Evolutionary conservation across 2,797 vertebrate species (phyloP).

Genomic region (Schizothorax lantsangensis): DNA sequence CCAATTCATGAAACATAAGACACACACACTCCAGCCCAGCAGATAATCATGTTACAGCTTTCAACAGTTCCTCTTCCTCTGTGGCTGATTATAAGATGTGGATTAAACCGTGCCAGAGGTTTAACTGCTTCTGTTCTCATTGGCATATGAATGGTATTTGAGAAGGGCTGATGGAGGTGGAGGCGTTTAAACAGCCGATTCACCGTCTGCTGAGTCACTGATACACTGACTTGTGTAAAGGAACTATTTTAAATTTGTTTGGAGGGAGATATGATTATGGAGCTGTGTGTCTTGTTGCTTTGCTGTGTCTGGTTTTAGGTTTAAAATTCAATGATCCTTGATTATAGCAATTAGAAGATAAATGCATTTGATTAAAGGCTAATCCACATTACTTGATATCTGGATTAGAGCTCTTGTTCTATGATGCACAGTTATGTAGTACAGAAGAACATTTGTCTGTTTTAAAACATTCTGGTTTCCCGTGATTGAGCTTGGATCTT

Average conservation of each 20-base stretch:
- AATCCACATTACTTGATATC: background rate
- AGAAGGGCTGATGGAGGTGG: background rate
- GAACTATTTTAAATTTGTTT: background rate
- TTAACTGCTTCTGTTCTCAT: constrained; percentile 18
- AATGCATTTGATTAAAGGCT: background rate
- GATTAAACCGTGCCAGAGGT: constrained; percentile 26
- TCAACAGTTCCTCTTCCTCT: constrained; percentile 19
- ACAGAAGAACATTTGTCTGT: background rate
- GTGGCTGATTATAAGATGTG: background rate
- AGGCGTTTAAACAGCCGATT: constrained; percentile 30
- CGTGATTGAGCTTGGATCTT: background rate
- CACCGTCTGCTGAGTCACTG: background rate
- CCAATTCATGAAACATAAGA: constrained; percentile 8
- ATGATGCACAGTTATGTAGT: background rate
- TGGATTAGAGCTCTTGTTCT: background rate
- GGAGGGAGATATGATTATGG: background rate
- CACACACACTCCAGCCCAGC: background rate
- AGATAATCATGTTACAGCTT: constrained; percentile 32
- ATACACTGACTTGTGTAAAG: background rate
- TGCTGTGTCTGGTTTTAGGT: background rate
- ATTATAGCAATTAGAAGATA: background rate
- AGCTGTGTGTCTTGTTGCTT: background rate
- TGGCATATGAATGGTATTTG: constrained; percentile 3
- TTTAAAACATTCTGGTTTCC: background rate
- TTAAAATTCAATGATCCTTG: background rate